Percentiles rank a stretch among this genome's conserved stretches.
These are phyloP conservation scores for Trichacis sp. DNA, from an alignment of 2,888 invertebrate genomes.

Conservation along the genomic window DNA sequence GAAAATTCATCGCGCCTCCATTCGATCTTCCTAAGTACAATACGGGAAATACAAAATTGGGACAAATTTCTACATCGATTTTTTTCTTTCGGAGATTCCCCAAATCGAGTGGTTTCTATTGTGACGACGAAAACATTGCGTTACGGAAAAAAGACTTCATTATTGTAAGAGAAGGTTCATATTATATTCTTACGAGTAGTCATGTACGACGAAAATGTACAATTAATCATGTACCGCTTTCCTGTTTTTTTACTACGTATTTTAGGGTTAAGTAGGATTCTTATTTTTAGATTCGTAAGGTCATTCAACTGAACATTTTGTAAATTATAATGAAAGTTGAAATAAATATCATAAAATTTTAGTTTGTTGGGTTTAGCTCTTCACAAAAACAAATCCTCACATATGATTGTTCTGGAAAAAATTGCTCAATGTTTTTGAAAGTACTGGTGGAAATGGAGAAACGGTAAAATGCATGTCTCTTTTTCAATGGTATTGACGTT, in stretches of 20 bases:
- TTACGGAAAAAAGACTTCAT: conserved; percentile 30
- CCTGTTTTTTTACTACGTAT: conserved; percentile 57
- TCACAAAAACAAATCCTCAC: no score
- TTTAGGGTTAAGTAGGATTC: conserved; percentile 57
- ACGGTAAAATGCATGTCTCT: no score
- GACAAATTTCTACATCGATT: background rate
- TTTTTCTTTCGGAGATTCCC: background rate
- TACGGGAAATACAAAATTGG: no score
- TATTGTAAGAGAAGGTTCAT: conserved; percentile 8
- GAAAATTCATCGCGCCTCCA: conserved; percentile 33
- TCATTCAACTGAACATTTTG: conserved; percentile 58
- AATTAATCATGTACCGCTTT: conserved; percentile 52
- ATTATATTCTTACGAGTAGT: conserved; percentile 47
- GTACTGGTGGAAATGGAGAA: no score
- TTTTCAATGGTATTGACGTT: no score
- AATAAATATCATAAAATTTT: background rate
- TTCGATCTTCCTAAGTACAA: no score
- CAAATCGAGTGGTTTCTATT: conserved; percentile 20
- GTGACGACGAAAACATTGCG: no score
- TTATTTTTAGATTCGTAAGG: conserved; percentile 60
- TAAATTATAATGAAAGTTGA: conserved; percentile 60
- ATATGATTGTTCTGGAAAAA: no score
- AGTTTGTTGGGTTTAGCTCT: no score
- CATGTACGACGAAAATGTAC: conserved; percentile 51
- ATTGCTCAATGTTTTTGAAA: no score